Evolutionary conservation across 1,140 invertebrate species (phyloP), one percentile per base, ranked within the genome.

Genomic region (Maniola jurtina): DNA sequence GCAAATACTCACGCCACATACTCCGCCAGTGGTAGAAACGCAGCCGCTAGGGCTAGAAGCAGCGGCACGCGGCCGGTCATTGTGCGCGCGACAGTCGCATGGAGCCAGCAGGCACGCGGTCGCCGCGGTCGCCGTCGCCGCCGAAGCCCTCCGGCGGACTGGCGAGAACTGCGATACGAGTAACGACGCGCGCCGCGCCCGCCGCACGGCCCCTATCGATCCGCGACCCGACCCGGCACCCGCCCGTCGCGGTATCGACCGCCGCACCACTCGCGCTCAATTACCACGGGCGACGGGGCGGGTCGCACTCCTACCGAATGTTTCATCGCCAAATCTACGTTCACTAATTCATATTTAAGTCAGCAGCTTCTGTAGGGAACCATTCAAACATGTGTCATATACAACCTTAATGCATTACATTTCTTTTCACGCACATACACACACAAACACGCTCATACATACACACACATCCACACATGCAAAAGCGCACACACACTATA

Each of bases 21-120:
- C 63, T 83, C 79, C 40, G 77, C 79, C 61, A 88, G 84, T 66
- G 85, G 85, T 14, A 89, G 74, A 34, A 85, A 80, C 58, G 80
- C 78, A 52, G 80, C 80, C 68, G 80, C 84, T 52, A 89, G 71
- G 65, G 77, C 83, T 50, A 87, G 68, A 58, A 86, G 79, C 45
- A 88, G 74, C 73, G 81, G 81, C 77, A 77, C 77, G 79, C 79
- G 77, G 65, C 76, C 82, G 75, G 75, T 86, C 85, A 88, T 89
- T 73, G 65, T 79, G 79, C 76, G 75, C 54, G 58, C 66, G 66
- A 65, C 40, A 56, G 66, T 72, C 65, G 69, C 84, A 86, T 86
- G 77, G 74, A 75, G 72, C 54, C 42, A 48, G 54, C 6, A 15
- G 58, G 13, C 15, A 57, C 66, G 65, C 66, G 66, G 72, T 68